Evolutionary conservation across 2,888 invertebrate species (phyloP).

Genomic region (Eupithecia tripunctaria): DNA sequence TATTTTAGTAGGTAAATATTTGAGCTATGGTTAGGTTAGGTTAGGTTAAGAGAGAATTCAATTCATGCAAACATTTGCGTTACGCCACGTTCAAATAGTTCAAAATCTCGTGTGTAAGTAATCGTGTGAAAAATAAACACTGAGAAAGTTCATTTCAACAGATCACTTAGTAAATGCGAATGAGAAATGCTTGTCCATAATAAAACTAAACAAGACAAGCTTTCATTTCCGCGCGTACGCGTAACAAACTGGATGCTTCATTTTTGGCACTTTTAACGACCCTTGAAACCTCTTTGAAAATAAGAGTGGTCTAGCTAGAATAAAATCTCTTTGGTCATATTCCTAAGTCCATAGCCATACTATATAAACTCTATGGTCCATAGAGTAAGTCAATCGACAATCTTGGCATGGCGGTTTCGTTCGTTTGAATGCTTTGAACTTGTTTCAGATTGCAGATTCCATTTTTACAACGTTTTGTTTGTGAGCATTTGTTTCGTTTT

Average conservation of each 20-base stretch:
- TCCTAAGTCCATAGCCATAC: too few relatives aligned
- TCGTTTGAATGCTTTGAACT: background rate
- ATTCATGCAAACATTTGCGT: conserved; percentile 13
- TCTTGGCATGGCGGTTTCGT: background rate
- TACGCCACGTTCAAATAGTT: conserved; percentile 51
- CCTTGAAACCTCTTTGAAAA: conserved; percentile 38
- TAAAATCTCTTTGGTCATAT: background rate
- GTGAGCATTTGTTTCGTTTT: background rate
- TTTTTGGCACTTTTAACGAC: conserved; percentile 54
- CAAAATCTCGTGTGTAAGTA: conserved; percentile 41
- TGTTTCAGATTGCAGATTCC: background rate
- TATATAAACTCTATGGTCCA: too few relatives aligned
- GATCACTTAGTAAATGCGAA: conserved; percentile 47
- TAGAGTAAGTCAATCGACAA: background rate
- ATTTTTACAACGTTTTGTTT: background rate
- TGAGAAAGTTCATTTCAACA: conserved; percentile 60
- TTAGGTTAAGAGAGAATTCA: background rate
- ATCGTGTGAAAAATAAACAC: conserved; percentile 77
- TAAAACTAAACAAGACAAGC: conserved; percentile 46
- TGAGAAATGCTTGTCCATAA: conserved; percentile 46
- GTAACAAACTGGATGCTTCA: conserved; percentile 43
- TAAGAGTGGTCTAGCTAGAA: background rate
- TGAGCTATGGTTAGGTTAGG: background rate
- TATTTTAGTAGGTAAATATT: background rate
- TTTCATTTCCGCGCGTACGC: conserved; percentile 55